Percentiles rank a stretch among this genome's conserved stretches.
These are phyloP conservation scores for Brachirus orientalis DNA, from an alignment of 2,113 vertebrate species.

Conservation along the genomic window DNA sequence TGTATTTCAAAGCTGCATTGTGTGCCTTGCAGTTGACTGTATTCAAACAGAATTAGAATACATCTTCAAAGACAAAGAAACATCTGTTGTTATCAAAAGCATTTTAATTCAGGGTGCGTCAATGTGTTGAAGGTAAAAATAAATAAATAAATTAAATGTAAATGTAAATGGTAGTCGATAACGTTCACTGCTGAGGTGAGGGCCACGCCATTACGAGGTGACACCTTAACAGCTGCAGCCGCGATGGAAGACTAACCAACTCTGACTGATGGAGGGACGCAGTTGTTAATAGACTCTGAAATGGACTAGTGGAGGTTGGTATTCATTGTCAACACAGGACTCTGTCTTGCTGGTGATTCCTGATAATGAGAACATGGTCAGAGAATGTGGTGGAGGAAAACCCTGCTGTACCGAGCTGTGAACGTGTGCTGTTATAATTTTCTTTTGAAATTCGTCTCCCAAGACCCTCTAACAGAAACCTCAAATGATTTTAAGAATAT, in stretches of 20 bases:
- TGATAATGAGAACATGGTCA: conserved; percentile 33
- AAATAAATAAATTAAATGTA: not conserved
- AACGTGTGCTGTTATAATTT: not conserved
- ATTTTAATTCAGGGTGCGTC: not conserved
- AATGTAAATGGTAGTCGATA: not conserved
- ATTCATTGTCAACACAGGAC: conserved; percentile 38
- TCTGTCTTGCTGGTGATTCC: conserved; percentile 33
- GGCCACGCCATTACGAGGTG: conserved; percentile 4
- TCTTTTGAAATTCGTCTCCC: not conserved
- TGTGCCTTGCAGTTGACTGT: not conserved
- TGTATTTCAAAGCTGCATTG: conserved; percentile 33
- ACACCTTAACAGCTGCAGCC: conserved; percentile 39
- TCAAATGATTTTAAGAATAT: too few relatives aligned
- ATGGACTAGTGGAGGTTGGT: conserved; percentile 23
- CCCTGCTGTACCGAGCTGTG: not conserved
- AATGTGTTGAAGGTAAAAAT: not conserved
- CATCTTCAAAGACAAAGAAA: conserved; percentile 7
- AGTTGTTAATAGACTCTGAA: conserved; percentile 48
- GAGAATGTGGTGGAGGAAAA: not conserved
- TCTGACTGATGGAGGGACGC: conserved; percentile 51
- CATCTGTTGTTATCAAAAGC: conserved; percentile 16
- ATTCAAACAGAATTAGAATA: conserved; percentile 13
- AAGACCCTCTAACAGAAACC: not conserved
- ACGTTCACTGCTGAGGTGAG: conserved; percentile 17
- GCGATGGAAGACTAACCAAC: conserved; percentile 42